Base-by-base conservation (phyloP, 2,113 vertebrate genomes). In the Macquaria ambigua region DNA sequence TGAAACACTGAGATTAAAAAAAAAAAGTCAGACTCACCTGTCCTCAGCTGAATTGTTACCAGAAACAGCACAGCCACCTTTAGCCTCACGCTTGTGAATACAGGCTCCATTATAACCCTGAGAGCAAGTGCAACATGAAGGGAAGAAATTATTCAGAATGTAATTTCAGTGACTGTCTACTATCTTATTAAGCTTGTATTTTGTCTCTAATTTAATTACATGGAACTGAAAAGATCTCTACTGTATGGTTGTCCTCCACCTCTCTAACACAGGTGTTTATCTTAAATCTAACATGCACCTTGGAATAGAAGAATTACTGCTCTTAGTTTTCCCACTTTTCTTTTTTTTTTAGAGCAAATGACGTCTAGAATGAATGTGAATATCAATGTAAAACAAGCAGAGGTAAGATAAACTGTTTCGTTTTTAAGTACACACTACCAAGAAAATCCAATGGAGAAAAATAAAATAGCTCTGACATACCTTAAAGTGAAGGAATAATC, bases 11-110 rank as follows among this genome's bases (percentile, higher is more conserved):
- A 70, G 20, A 77, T 28, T n/a, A n/a, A 7, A 67, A 50, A 23
- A 50, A 21, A 53, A 1, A 18, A 61, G 31, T n/a, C 16, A 56
- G 7, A 89, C 94, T 95, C 89, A 96, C 95, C 94, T 91, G 88
- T 89, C 15, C 50, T 91, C 12, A 89, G 84, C 53, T 67, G 89
- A n/a, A 89, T 6, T 75, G 84, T 61, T 23, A 89, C 5, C 72
- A 93, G 62, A 64, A 92, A 50, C 70, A 95, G 48, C 69, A 84
- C 41, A 48, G 70, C 41, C 81, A 90, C 31, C 67, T 83, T 82
- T 34, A 87, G 80, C 71, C 55, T 79, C 62, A 46, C 1, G 2
- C 62, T 78, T 37, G 55, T 43, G 53, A 81, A 85, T 3, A 50
- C n/a, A 12, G 56, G 70, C 61, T 69, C 84, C 95, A 94, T 95